Evolutionary conservation across 2,888 invertebrate species (phyloP), one percentile per base, ranked within the genome.

Genomic region (Athetis lepigone): DNA sequence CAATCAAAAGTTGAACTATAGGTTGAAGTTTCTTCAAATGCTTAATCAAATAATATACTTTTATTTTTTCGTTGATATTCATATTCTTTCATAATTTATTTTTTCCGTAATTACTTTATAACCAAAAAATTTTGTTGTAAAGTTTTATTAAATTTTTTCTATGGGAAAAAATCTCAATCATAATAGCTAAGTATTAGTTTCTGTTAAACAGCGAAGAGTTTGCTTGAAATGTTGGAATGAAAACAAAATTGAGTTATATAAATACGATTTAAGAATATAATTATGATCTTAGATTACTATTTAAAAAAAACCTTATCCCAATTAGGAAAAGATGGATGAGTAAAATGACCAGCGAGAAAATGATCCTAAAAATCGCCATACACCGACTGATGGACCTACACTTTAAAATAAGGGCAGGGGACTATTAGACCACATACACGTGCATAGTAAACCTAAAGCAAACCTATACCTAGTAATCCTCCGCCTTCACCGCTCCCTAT

Each of bases 161-260:
- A 43, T 55, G 49, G 19, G 73, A 52, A 40, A 69, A 36, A 18
- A 21, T 9, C 18, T 23, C 16, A 27, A 39, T 51, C 46, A 29
- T 16, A 5, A 25, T 21, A 33, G 51, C n/a, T 6, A 8, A 33
- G 46, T 2, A 50, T 63, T 29, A 37, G 23, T 33, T 21, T 11
- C 37, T 21, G 71, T 64, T 64, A 67, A 64, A 29, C 51, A 43
- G 42, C 33, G 37, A 67, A 37, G 33, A 19, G 19, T 29, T 64
- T 7, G 40, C 29, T 19, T 39, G 29, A 36, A 13, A 23, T 19
- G 9, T 43, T 59, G 33, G 42, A 42, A 23, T 23, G n/a, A 36
- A n/a, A 13, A 8, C 8, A 13, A 27, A 39, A 11, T 36, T 36
- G 13, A 7, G n/a, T n/a, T n/a, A n/a, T n/a, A n/a, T n/a, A n/a